Base-by-base conservation (phyloP, 1,140 invertebrate species). In the Ylistrum balloti region DNA sequence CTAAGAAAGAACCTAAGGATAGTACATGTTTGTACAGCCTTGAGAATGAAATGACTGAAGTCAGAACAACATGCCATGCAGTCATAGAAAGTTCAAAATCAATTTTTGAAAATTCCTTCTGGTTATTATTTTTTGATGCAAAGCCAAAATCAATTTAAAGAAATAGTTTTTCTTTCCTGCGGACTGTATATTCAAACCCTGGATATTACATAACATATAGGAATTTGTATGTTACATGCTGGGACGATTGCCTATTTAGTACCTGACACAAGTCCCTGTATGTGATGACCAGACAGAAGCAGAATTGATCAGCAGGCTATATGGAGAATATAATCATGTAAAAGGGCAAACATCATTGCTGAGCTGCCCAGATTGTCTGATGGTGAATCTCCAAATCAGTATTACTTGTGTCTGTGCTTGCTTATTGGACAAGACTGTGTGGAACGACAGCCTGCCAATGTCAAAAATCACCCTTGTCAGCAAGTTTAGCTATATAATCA, bases 111-210 rank as follows among this genome's bases (percentile, higher is more conserved):
- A 74, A 74, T 74, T 74, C 56, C 56, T 74, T 74, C 13, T 5
- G 17, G 56, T 74, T 74, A 74, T 28, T 74, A 74, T 7, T 28
- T 74, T 74, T 28, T 74, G 22, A n/a, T 74, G 56, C 56, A 74
- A 74, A 74, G 56, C 56, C 56, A 74, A 74, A 74, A 74, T 74
- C 56, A 74, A 74, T 74, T 74, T 17, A 17, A 17, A 74, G n/a
- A 74, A 74, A 28, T 28, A n/a, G 56, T 74, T 74, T 74, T n/a
- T 11, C 5, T 74, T n/a, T 74, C 17, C 20, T 28, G 56, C 28
- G n/a, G 56, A 74, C 7, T n/a, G 22, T 74, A 17, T 74, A 74
- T 28, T 7, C 13, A 28, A 28, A 9, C 56, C 56, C 5, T 5
- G 5, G 56, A 74, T 74, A 7, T 74, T 28, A 74, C 56, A 17